Evolutionary conservation across 2,113 vertebrate species (phyloP).

Genomic region (Eolophus roseicapilla): DNA sequence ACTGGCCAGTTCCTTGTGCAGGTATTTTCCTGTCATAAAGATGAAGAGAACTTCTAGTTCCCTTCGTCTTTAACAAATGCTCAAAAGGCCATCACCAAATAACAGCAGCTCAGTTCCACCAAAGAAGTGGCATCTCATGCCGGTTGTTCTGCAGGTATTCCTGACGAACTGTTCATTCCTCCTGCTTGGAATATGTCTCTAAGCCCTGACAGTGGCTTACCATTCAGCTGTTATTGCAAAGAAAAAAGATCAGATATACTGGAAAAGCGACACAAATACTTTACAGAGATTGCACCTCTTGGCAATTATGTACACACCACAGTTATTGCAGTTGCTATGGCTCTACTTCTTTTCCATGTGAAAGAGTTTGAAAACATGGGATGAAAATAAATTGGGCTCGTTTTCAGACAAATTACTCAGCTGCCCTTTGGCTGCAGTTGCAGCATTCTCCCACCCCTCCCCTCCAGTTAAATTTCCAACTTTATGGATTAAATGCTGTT

Average conservation of each 20-base stretch:
- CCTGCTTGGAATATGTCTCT: not conserved
- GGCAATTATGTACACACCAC: not conserved
- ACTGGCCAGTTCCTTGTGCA: not conserved
- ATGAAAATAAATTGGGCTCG: not conserved
- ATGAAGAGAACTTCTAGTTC: not conserved
- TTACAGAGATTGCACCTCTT: not conserved
- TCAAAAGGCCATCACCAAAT: not conserved
- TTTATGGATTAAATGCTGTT: not conserved
- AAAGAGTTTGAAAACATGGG: not conserved
- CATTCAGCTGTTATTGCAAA: not conserved
- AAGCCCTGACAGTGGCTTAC: not conserved
- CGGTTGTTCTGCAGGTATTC: not conserved
- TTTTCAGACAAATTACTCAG: constrained; percentile 40
- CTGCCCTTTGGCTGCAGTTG: constrained; percentile 46
- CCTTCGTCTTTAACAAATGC: not conserved
- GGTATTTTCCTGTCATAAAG: not conserved
- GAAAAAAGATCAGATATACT: not conserved
- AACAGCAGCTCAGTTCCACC: not conserved
- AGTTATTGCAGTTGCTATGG: constrained; percentile 9
- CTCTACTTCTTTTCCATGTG: not conserved
- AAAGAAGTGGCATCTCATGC: not conserved
- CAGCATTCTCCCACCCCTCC: not conserved
- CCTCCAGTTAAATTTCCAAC: not conserved
- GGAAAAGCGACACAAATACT: not conserved
- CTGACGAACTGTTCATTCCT: not conserved